Evolutionary conservation across 2,888 invertebrate genomes (phyloP).

Genomic region (Drosophila mimica): DNA sequence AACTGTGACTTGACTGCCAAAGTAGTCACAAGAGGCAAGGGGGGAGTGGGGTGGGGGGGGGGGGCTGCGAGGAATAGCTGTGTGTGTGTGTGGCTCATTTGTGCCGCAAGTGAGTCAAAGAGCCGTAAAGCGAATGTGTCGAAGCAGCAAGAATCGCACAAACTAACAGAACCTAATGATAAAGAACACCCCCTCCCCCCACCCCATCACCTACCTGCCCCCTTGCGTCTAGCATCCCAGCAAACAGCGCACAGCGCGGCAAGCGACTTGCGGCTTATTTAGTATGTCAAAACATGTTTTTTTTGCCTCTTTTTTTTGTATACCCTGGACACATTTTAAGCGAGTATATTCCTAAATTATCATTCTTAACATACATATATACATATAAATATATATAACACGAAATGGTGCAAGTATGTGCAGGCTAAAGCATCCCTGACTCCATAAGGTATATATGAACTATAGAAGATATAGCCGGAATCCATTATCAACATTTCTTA

Average conservation of each 20-base stretch:
- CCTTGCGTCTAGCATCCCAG: background rate
- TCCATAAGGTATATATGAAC: background rate
- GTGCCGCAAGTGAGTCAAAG: constrained; percentile 76
- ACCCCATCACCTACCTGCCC: background rate
- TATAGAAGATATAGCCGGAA: background rate
- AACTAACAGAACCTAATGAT: constrained; percentile 81
- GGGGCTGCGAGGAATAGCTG: background rate
- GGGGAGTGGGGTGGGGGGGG: background rate
- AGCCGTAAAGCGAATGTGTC: constrained; percentile 78
- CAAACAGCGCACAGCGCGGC: background rate
- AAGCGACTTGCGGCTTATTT: constrained; percentile 74
- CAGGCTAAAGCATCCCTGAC: background rate
- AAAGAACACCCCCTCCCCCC: constrained; percentile 63
- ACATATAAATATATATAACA: too few species aligned
- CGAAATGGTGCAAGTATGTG: background rate
- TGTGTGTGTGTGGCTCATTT: constrained; percentile 59
- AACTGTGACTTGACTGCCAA: constrained; percentile 57
- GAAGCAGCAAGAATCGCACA: constrained; percentile 74
- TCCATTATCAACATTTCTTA: background rate
- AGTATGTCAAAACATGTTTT: constrained; percentile 80
- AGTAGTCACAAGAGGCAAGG: constrained; percentile 11
- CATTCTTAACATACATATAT: too few species aligned
- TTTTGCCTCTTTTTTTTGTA: constrained; percentile 10
- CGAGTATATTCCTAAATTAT: too few species aligned
- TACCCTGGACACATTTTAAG: background rate